These are phyloP conservation scores for Eriosoma lanigerum DNA, from an alignment of 1,140 invertebrate genomes.

Conservation along the genomic window DNA sequence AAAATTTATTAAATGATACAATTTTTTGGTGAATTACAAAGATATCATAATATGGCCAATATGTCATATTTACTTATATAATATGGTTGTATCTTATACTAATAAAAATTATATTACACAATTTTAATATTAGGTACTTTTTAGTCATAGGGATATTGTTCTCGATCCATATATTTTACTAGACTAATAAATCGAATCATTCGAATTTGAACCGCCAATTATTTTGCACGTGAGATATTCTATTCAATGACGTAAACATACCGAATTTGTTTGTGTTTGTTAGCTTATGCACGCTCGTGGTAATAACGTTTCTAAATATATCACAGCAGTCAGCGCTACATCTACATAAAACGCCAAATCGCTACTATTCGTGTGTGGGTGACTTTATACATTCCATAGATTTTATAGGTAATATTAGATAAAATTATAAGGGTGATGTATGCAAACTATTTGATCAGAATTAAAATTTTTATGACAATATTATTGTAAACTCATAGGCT, in stretches of 20 bases:
- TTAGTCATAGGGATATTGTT: too few relatives aligned
- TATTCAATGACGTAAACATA: conserved; percentile 42
- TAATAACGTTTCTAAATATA: conserved; percentile 46
- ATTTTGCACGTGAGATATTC: background rate
- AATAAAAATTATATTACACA: too few relatives aligned
- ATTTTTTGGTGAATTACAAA: too few relatives aligned
- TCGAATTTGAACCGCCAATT: background rate
- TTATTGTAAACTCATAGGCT: too few relatives aligned
- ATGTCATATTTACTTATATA: too few relatives aligned
- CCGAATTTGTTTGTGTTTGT: background rate
- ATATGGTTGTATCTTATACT: too few relatives aligned
- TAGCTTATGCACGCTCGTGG: background rate
- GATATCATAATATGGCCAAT: too few relatives aligned
- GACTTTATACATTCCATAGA: background rate
- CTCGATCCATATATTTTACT: too few relatives aligned
- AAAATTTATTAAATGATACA: too few relatives aligned
- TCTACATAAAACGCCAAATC: conserved; percentile 5
- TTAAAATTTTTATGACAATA: too few relatives aligned
- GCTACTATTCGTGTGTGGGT: background rate
- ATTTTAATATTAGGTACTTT: too few relatives aligned
- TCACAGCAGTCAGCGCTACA: background rate
- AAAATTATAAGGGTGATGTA: background rate
- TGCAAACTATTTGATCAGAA: background rate
- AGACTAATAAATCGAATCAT: background rate
- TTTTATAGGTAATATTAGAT: background rate